Evolutionary conservation across 37 sponge, comb jelly and placozoan species (phyloP), one percentile per base, ranked within the genome.

Genomic region (Ianthella basta): DNA sequence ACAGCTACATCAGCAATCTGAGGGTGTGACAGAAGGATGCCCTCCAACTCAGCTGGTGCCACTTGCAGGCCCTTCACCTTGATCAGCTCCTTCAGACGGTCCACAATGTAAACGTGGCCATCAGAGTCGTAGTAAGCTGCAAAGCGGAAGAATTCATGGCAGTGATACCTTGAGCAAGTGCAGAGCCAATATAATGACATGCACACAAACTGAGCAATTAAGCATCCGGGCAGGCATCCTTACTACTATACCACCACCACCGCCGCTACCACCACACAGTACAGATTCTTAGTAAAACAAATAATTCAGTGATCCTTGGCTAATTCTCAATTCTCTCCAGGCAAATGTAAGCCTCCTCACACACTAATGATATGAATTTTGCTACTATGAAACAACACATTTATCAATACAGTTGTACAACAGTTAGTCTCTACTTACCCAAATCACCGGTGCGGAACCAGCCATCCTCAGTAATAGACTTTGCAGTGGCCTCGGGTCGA

Each of bases 41-140:
- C 97, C 81, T 96, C 97, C 59, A 96, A 68, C 53, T 96, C 97
- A 55, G 97, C 97, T n/a, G 97, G 94, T 8, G 94, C 97, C 32
- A 96, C 97, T 60, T 96, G 96, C 8, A 81, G 55, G 50, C 97
- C 97, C 74, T 96, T 94, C 79, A 94, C 94, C 84, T 96, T 96
- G 83, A 96, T 96, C 40, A 96, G 87, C 80, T 96, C 97, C 83
- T 96, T 96, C 18, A 96, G 85, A 40, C 97, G 89, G 69, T 94
- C 97, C 5, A 89, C 87, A 59, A 96, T 89, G 80, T 89, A 96
- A 89, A 96, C 93, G 40, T 84, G 83, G 15, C 90, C 90, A 27
- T 91, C 86, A 21, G 87, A 59, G 50, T 96, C 94, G 87, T 89
- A 93, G 72, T 89, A 87, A 10, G 84, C 87, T 60, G 21, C 29